Evolutionary conservation across 1,140 invertebrate genomes (phyloP).

Genomic region (Drosophila pectinifera): DNA sequence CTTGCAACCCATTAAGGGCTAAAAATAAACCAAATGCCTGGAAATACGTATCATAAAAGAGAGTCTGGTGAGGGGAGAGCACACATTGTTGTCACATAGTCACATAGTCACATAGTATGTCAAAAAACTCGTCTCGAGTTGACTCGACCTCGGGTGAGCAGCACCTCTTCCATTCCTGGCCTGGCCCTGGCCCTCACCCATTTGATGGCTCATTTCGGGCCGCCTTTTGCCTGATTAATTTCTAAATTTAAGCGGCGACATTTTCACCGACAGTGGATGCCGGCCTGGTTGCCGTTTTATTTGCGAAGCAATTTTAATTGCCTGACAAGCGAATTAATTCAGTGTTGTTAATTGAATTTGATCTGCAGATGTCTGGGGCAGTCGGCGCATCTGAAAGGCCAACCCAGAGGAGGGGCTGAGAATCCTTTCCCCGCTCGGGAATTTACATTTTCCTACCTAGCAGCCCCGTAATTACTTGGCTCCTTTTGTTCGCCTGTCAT

Average conservation of each 20-base stretch:
- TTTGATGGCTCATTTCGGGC: conserved; percentile 73
- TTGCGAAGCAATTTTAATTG: conserved; percentile 80
- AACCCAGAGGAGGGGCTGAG: neutral
- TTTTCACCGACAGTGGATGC: conserved; percentile 49
- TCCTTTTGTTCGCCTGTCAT: conserved; percentile 73
- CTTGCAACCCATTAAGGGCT: conserved; percentile 44
- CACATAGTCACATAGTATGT: no score
- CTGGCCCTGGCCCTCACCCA: conserved; percentile 26
- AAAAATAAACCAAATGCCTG: conserved; percentile 69
- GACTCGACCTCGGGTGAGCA: conserved; percentile 33
- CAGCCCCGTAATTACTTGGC: conserved; percentile 25
- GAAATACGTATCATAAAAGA: conserved; percentile 59
- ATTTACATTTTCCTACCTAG: conserved; percentile 66
- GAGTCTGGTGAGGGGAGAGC: conserved; percentile 33
- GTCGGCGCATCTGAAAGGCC: conserved; percentile 56
- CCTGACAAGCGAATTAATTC: conserved; percentile 84
- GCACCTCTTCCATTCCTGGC: conserved; percentile 46
- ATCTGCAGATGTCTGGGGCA: conserved; percentile 57
- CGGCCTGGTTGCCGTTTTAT: conserved; percentile 14
- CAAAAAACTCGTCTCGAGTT: conserved; percentile 57
- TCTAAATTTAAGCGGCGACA: conserved; percentile 81
- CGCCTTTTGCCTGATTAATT: conserved; percentile 75
- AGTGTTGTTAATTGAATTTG: conserved; percentile 84
- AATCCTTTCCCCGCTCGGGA: conserved; percentile 48
- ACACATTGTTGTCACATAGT: conserved; percentile 67